Percentiles rank a stretch among this genome's conserved stretches.
Conservation (phyloP, 2,113 vertebrate species). For the Nyctereutes procyonoides region DNA sequence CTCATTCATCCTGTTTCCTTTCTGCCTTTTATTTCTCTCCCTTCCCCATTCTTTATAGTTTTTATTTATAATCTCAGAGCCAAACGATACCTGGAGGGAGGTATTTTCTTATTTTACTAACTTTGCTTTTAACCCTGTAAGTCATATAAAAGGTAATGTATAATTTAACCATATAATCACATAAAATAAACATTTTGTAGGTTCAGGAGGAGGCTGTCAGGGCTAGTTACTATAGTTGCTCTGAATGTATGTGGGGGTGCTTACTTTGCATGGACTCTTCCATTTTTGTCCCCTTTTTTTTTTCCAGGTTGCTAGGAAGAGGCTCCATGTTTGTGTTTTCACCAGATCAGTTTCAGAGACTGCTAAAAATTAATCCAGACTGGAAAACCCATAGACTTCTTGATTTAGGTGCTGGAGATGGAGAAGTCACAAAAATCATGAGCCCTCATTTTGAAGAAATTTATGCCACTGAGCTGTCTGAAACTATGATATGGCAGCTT, state of each 20-base stretch:
- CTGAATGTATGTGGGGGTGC: not conserved
- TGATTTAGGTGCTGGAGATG: slow-evolving; percentile 98
- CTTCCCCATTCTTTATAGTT: not conserved
- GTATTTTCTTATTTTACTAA: slow-evolving; percentile 2
- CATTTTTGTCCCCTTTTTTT: slow-evolving; percentile 74
- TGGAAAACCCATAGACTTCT: slow-evolving; percentile 95
- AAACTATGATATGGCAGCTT: slow-evolving; percentile 98
- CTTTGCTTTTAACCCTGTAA: slow-evolving; percentile 8
- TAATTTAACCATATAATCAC: slow-evolving; percentile 27
- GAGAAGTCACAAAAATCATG: slow-evolving; percentile 97
- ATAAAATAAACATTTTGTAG: not conserved
- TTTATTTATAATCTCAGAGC: not conserved
- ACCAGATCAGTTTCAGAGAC: slow-evolving; percentile 93
- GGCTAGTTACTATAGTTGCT: not conserved
- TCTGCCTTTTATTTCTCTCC: not conserved
- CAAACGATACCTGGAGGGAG: slow-evolving; percentile 1
- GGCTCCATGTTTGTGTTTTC: slow-evolving; percentile 99
- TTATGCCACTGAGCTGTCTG: slow-evolving; percentile 96
- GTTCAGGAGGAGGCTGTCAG: not conserved
- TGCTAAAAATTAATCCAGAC: slow-evolving; percentile 93
- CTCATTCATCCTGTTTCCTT: not conserved
- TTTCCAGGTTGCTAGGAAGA: slow-evolving; percentile 94
- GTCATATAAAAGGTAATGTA: not conserved
- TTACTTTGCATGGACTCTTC: slow-evolving; percentile 44
- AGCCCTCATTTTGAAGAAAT: slow-evolving; percentile 95